Evolutionary conservation across 2,888 invertebrate genomes (phyloP), one percentile per base, ranked within the genome.

Genomic region (Tholera decimalis): DNA sequence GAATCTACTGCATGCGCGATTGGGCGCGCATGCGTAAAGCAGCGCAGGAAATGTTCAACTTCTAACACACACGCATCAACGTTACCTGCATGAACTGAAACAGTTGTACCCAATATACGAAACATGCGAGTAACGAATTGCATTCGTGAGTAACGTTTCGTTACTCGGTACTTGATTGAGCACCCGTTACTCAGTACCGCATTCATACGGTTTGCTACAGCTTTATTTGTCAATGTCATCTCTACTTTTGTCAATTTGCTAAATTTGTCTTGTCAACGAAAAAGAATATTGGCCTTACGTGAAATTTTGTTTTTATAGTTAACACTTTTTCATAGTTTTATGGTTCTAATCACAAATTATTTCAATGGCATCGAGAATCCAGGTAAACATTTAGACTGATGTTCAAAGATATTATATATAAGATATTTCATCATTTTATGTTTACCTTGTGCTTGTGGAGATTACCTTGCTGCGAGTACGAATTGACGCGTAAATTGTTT

Each of bases 361-460:
- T 82, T 93, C 89, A 91, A 94, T 94, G 93, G 94, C 94, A 85
- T 93, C 94, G 73, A 90, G 92, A 81, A 86, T 93, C 35, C 92
- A 92, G 91, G 93, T 92, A 83, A 49, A 46, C 9, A 9, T 8
- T 35, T n/a, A 15, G 8, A 35, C 11, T 41, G 6, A 56, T 46
- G n/a, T 57, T 44, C 20, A 54, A 20, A 43, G 35, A 7, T 11
- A 33, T 24, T n/a, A n/a, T n/a, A n/a, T n/a, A n/a, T n/a, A n/a
- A 46, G n/a, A 51, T 41, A 54, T 89, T 87, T 87, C 86, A 85
- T 88, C 85, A 88, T 86, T 65, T 66, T 64, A 24, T 47, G 41
- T 55, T 61, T 77, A 77, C 73, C 67, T 82, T 80, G 81, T 67
- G 77, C 67, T 82, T 80, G 81, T 67, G 77, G 83, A 87, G 83